Percentiles rank a stretch among this genome's conserved stretches.
Evolutionary conservation across 2,888 invertebrate species (phyloP).

Genomic region (Sinotaia quadrata): DNA sequence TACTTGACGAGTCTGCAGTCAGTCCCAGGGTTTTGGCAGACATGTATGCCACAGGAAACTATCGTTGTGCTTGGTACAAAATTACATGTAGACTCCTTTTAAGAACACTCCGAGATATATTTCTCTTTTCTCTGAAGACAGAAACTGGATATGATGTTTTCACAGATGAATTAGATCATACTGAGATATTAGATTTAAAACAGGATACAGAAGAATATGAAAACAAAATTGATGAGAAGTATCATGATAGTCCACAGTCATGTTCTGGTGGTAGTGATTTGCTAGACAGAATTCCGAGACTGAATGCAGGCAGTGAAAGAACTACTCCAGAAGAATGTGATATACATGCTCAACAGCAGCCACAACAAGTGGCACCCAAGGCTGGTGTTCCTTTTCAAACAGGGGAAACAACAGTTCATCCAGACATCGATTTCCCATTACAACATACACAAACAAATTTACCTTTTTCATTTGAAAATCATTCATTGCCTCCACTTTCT

Average conservation of each 20-base stretch:
- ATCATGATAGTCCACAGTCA: neutral
- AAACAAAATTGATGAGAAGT: neutral
- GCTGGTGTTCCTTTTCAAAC: neutral
- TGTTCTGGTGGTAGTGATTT: neutral
- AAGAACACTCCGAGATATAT: constrained; percentile 11
- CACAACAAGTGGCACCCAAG: neutral
- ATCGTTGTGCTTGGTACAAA: constrained; percentile 15
- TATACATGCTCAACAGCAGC: neutral
- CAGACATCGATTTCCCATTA: neutral
- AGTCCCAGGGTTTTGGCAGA: neutral
- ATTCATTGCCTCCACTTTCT: neutral
- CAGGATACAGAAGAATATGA: neutral
- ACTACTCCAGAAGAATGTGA: neutral
- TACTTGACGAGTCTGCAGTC: constrained; percentile 11
- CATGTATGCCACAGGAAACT: constrained; percentile 12
- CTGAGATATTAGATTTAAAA: neutral
- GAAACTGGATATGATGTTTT: neutral
- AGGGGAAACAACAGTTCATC: neutral
- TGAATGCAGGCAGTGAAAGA: too few relatives aligned
- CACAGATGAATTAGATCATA: neutral
- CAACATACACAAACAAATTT: too few relatives aligned
- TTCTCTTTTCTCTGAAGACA: constrained; percentile 9
- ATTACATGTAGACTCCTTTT: neutral
- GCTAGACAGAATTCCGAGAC: neutral
- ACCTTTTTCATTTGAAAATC: too few relatives aligned